Evolutionary conservation across 2,888 invertebrate species (phyloP).

Genomic region (Petrophora chlorosata): DNA sequence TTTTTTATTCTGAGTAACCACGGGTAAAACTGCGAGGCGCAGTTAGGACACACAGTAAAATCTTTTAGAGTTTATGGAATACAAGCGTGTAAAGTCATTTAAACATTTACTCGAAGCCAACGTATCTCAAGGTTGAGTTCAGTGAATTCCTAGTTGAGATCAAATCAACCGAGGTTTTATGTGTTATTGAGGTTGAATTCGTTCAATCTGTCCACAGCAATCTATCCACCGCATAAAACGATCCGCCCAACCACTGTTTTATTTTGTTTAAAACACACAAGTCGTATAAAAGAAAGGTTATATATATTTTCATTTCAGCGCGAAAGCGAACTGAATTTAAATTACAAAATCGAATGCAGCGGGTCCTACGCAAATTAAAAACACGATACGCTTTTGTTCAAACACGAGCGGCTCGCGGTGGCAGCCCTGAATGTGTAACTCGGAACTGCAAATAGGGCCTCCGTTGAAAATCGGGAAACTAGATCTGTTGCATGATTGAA

Average conservation of each 20-base stretch:
- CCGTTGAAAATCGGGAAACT: background rate
- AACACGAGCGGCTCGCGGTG: background rate
- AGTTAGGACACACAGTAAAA: no score
- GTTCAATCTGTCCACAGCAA: background rate
- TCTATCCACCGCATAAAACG: constrained; percentile 1
- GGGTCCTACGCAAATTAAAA: constrained; percentile 21
- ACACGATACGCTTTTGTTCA: constrained; percentile 21
- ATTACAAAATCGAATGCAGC: constrained; percentile 21
- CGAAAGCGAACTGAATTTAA: constrained; percentile 22
- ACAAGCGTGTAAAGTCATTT: no score
- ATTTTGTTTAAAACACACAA: constrained; percentile 13
- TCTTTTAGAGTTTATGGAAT: no score
- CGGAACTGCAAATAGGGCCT: constrained; percentile 6
- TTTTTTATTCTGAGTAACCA: no score
- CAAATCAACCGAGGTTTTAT: background rate
- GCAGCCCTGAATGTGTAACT: constrained; percentile 16
- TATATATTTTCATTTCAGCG: constrained; percentile 20
- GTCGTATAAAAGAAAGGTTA: constrained; percentile 3
- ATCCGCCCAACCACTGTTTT: constrained; percentile 11
- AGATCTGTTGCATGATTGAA: constrained; percentile 5
- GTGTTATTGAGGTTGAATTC: background rate
- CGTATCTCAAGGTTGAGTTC: background rate
- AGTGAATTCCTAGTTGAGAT: background rate
- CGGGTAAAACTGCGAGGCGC: no score
- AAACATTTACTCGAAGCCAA: background rate